Evolutionary conservation across 2,113 vertebrate genomes (phyloP).

Genomic region (Craseonycteris thonglongyai): DNA sequence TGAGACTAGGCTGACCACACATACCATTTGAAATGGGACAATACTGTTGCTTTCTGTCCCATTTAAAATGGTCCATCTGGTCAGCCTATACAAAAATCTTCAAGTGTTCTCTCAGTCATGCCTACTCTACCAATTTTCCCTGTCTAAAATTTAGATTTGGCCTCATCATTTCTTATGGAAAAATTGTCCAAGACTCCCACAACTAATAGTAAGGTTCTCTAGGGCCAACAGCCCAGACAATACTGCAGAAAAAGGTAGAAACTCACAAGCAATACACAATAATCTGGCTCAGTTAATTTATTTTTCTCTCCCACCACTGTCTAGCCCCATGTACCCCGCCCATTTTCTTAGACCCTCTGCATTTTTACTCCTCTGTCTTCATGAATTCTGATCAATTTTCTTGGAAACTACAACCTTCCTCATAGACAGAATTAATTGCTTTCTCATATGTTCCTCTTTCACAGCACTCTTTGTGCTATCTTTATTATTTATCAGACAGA

Average conservation of each 20-base stretch:
- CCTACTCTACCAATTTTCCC: background rate
- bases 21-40: too few relatives aligned
- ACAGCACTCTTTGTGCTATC: background rate
- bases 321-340: too few relatives aligned
- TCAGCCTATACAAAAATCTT: background rate
- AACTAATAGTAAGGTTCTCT: background rate
- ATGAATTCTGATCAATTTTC: background rate
- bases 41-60: too few relatives aligned
- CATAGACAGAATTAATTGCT: slow-evolving; percentile 23
- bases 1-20: too few relatives aligned
- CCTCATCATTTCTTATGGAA: background rate
- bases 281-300: background rate
- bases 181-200: background rate
- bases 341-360: background rate
- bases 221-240: background rate
- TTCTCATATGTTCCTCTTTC: background rate
- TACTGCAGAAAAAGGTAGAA: background rate
- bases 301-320: background rate
- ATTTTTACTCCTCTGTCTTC: background rate
- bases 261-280: too few relatives aligned
- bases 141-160: background rate
- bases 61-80: too few relatives aligned
- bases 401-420: background rate
- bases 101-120: background rate
- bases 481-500: background rate